phyloP scores from a whole-genome alignment of 2,113 vertebrate genomes.

The Sander lucioperca region DNA sequence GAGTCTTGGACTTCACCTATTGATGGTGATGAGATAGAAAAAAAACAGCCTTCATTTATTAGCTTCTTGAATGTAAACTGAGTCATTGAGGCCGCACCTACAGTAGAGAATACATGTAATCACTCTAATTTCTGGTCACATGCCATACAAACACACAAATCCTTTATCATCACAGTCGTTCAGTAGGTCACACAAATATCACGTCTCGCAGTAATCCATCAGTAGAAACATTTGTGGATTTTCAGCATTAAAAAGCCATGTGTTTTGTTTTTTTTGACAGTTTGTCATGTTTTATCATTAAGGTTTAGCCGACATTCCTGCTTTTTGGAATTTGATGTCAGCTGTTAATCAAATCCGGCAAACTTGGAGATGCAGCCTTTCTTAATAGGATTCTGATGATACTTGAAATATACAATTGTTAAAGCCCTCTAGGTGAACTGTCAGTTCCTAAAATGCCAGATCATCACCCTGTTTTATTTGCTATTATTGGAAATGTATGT shows the following conservation, averaged over 20 bases:
- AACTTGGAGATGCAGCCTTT: slow-evolving; percentile 38
- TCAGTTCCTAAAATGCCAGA: slow-evolving; percentile 38
- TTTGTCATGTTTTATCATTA: slow-evolving; percentile 35
- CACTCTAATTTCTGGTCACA: slow-evolving; percentile 19
- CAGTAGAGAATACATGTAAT: not conserved
- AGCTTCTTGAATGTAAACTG: slow-evolving; percentile 65
- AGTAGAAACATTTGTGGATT: slow-evolving; percentile 3
- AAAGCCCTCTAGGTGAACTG: slow-evolving; percentile 54
- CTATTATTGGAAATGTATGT: slow-evolving; percentile 35
- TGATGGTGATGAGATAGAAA: slow-evolving; percentile 13
- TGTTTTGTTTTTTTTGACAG: not conserved
- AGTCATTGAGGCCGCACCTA: slow-evolving; percentile 22
- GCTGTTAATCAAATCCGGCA: slow-evolving; percentile 47
- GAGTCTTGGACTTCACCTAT: not conserved
- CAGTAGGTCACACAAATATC: slow-evolving; percentile 3
- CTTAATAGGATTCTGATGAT: slow-evolving; percentile 52
- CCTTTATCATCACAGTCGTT: not conserved
- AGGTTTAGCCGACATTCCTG: slow-evolving; percentile 11
- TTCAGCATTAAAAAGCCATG: slow-evolving; percentile 37
- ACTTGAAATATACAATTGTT: slow-evolving; percentile 69
- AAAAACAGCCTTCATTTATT: slow-evolving; percentile 29
- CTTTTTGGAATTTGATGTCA: slow-evolving; percentile 60
- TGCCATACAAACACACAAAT: not conserved
- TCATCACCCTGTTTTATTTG: slow-evolving; percentile 37
- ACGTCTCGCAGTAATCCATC: not conserved